These are phyloP conservation scores for Atractosteus spatula DNA, from an alignment of 2,113 vertebrate species.

Conservation along the genomic window DNA sequence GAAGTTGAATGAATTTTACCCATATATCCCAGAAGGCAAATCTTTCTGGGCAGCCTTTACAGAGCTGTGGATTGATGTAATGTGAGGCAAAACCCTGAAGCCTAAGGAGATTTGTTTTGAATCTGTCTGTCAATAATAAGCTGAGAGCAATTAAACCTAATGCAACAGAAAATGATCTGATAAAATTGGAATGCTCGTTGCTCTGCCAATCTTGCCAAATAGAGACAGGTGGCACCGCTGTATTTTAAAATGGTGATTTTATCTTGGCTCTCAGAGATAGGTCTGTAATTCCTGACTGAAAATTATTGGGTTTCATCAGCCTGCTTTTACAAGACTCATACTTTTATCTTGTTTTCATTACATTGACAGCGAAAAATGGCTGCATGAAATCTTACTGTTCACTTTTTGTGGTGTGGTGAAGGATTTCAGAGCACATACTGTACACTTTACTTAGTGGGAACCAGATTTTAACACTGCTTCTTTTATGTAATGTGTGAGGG, in stretches of 20 bases:
- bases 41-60: conserved; percentile 4
- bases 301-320: conserved; percentile 8
- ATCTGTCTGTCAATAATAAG: conserved; percentile 47
- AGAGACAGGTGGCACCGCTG: conserved; percentile 42
- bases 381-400: neutral
- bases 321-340: neutral
- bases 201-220: conserved; percentile 34
- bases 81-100: no score
- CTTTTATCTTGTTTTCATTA: neutral
- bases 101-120: conserved; percentile 21
- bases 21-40: neutral
- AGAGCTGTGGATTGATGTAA: conserved; percentile 8
- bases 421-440: no score
- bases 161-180: conserved; percentile 44
- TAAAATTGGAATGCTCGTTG: conserved; percentile 42
- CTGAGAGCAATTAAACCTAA: conserved; percentile 48
- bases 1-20: neutral
- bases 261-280: neutral
- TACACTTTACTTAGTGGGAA: neutral
- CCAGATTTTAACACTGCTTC: neutral
- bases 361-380: neutral
- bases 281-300: neutral
- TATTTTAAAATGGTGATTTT: neutral
- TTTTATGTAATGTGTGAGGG: conserved; percentile 5
- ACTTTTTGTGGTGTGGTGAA: neutral